phyloP scores from a whole-genome alignment of 2,797 vertebrate species.

The Stomatorhinus walkeri region DNA sequence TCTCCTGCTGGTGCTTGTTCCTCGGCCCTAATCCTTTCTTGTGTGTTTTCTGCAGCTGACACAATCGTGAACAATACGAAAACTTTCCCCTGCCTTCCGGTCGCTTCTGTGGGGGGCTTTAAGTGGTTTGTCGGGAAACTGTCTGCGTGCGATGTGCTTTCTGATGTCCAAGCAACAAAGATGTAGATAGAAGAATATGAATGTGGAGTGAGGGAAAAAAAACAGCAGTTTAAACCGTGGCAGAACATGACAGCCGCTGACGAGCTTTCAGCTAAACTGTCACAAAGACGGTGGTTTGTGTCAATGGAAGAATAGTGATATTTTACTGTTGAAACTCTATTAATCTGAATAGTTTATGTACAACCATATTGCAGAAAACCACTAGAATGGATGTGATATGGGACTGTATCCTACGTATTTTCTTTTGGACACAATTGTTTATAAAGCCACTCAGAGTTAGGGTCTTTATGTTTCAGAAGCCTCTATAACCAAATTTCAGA shows the following conservation, averaged over 20 bases:
- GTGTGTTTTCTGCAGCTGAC: background rate
- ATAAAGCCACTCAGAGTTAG: background rate
- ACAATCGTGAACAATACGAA: background rate
- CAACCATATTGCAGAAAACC: background rate
- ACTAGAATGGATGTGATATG: background rate
- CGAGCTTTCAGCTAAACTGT: background rate
- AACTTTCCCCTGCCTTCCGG: slow-evolving; percentile 6
- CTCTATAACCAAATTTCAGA: background rate
- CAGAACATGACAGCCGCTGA: background rate
- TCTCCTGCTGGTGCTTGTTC: background rate
- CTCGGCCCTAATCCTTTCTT: background rate
- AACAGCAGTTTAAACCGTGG: background rate
- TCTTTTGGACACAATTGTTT: background rate
- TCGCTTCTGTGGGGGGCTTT: background rate
- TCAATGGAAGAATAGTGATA: background rate
- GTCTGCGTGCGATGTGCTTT: background rate
- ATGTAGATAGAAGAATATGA: background rate
- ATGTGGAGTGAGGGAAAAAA: background rate
- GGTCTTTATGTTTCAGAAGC: background rate
- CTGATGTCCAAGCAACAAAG: background rate
- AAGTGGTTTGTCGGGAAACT: background rate
- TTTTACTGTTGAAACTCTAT: background rate
- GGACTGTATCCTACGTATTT: background rate
- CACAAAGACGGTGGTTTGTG: background rate
- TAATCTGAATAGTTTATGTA: background rate